Evolutionary conservation across 1,140 invertebrate genomes (phyloP).

Genomic region (Anoplophora glabripennis): DNA sequence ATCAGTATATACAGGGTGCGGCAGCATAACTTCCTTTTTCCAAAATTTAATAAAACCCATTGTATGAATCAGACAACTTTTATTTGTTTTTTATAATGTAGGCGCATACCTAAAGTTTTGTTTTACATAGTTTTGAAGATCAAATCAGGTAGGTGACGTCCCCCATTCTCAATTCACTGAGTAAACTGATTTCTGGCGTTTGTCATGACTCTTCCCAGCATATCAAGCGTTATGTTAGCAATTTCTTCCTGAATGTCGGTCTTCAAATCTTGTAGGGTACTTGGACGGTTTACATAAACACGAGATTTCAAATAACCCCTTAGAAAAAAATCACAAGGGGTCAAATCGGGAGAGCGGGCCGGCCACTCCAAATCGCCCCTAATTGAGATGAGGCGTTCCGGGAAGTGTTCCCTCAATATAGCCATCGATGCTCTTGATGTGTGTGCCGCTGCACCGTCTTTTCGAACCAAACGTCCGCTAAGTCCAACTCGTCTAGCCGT

Average conservation of each 20-base stretch:
- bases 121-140: constrained; percentile 21
- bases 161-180: constrained; percentile 15
- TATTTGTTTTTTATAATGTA: not conserved
- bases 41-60: too few species aligned
- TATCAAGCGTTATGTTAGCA: constrained; percentile 12
- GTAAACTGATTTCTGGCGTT: constrained; percentile 9
- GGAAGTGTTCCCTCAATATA: constrained; percentile 27
- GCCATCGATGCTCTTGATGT: too few species aligned
- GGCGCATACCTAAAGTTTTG: constrained; percentile 15
- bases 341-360: constrained; percentile 44
- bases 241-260: constrained; percentile 32
- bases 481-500: constrained; percentile 12
- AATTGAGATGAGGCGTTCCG: constrained; percentile 29
- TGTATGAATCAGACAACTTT: too few species aligned
- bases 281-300: constrained; percentile 35
- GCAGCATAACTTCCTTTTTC: too few species aligned
- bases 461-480: constrained; percentile 20
- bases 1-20: too few species aligned
- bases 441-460: constrained; percentile 19
- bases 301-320: constrained; percentile 34
- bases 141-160: constrained; percentile 16
- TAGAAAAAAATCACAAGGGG: constrained; percentile 42
- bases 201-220: constrained; percentile 6
- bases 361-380: constrained; percentile 35
- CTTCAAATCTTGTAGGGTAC: constrained; percentile 36